Conservation (phyloP, 2,113 vertebrate genomes). For the Callipepla californica region DNA sequence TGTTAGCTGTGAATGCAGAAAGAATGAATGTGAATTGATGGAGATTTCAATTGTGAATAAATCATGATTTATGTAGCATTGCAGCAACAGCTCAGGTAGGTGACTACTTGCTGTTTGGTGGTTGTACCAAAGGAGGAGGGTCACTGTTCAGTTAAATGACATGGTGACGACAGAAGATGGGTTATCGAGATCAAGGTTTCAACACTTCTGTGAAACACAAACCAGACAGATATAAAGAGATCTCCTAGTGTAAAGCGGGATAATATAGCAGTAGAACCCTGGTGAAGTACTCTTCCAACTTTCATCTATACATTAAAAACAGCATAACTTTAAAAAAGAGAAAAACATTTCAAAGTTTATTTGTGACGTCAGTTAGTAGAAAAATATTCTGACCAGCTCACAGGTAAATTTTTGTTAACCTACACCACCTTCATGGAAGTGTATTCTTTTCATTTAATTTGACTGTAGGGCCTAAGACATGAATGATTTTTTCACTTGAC, state of each 20-base stretch:
- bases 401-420: slow-evolving; percentile 7
- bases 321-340: neutral
- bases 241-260: neutral
- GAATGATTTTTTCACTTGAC: slow-evolving; percentile 13
- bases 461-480: neutral
- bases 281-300: neutral
- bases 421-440: neutral
- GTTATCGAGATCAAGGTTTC: neutral
- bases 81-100: neutral
- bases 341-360: neutral
- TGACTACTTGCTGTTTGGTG: neutral
- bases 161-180: neutral
- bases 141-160: neutral
- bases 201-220: neutral
- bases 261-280: neutral
- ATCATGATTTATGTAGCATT: neutral
- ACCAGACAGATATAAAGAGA: neutral
- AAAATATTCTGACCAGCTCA: neutral
- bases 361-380: neutral
- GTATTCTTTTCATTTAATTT: slow-evolving; percentile 17
- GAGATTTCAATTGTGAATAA: neutral
- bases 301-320: neutral
- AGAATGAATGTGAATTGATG: neutral
- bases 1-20: neutral
- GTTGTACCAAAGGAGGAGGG: neutral